phyloP scores from a whole-genome alignment of 2,113 vertebrate genomes.

The Lepidothrix coronata region DNA sequence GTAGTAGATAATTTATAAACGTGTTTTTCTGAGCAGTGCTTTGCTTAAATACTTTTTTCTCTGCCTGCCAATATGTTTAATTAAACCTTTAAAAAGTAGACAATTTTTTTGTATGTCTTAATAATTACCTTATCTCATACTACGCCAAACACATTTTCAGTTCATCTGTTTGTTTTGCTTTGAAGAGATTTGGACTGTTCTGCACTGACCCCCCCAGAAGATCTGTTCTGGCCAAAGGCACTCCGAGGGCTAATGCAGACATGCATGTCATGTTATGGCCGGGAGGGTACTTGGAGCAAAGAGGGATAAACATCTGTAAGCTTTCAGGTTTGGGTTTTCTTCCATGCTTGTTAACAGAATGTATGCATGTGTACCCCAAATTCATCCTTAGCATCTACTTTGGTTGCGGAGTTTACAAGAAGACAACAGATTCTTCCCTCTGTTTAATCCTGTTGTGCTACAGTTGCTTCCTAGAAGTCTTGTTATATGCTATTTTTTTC shows the following conservation, averaged over 20 bases:
- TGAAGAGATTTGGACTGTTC: background rate
- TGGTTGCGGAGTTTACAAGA: background rate
- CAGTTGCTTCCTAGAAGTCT: background rate
- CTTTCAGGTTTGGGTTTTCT: background rate
- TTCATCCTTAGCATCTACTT: background rate
- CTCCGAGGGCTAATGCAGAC: fast-evolving
- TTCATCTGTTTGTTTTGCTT: background rate
- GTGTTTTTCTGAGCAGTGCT: constrained; percentile 54
- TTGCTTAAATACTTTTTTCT: constrained; percentile 40
- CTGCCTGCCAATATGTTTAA: constrained; percentile 49
- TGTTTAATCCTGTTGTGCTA: background rate
- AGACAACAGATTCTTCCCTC: background rate
- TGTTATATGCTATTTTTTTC: background rate
- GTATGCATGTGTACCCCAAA: background rate
- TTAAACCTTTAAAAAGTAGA: constrained; percentile 27
- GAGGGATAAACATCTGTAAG: background rate
- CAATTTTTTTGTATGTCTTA: background rate
- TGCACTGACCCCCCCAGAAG: background rate
- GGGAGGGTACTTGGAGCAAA: background rate
- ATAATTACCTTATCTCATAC: background rate
- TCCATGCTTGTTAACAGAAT: background rate
- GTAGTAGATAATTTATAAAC: background rate
- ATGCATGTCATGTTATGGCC: background rate
- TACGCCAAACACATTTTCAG: background rate
- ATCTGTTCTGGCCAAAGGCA: background rate